Evolutionary conservation across 2,888 invertebrate genomes (phyloP).

Genomic region (Drosophila pegasa): DNA sequence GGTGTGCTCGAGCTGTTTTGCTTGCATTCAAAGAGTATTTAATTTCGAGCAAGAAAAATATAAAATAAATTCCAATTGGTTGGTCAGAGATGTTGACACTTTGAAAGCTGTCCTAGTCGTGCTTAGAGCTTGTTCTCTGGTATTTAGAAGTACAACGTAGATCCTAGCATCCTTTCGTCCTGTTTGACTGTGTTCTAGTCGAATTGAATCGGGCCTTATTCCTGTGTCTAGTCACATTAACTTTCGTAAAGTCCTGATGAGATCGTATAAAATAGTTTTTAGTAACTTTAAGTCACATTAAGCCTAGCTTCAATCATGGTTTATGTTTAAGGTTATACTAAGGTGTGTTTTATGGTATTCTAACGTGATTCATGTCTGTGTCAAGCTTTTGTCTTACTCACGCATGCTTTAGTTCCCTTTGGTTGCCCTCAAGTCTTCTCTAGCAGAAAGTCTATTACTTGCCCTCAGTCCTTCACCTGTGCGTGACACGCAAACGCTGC

Average conservation of each 20-base stretch:
- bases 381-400: too few species aligned
- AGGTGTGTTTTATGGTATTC: neutral
- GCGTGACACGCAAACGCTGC: constrained; percentile 10
- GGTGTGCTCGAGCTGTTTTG: constrained; percentile 32
- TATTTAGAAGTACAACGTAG: neutral
- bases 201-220: neutral
- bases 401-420: too few species aligned
- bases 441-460: neutral
- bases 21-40: too few species aligned
- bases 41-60: too few species aligned
- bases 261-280: neutral
- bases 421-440: too few species aligned
- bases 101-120: too few species aligned
- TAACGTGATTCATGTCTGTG: too few species aligned
- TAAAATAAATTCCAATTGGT: too few species aligned
- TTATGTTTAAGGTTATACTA: neutral
- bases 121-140: neutral
- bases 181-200: neutral
- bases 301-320: neutral
- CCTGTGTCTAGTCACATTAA: neutral
- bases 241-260: too few species aligned
- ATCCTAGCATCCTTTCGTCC: neutral
- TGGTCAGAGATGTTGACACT: too few species aligned
- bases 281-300: neutral
- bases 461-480: constrained; percentile 5